Conservation (phyloP, 1,140 invertebrate species). For the Archivesica marissinica region DNA sequence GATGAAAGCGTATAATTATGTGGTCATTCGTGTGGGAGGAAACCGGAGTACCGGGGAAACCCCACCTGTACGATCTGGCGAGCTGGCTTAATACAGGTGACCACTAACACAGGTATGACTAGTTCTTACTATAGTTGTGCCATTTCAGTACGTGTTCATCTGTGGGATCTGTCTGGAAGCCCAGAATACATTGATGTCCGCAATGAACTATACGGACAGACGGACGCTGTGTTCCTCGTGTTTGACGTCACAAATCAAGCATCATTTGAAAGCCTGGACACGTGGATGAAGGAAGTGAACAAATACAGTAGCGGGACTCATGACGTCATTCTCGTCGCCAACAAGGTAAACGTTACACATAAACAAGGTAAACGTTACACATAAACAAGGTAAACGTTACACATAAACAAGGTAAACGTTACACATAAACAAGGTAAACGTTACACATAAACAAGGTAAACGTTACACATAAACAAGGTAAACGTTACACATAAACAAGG, state of each 20-base stretch:
- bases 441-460: no score
- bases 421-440: no score
- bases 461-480: no score
- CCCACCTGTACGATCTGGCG: no score
- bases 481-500: no score
- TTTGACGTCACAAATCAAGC: conserved; percentile 80
- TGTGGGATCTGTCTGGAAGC: conserved; percentile 82
- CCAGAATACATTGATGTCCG: conserved; percentile 80
- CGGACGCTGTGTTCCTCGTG: conserved; percentile 79
- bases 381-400: neutral
- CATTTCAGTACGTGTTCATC: conserved; percentile 78
- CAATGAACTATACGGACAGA: conserved; percentile 80
- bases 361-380: neutral
- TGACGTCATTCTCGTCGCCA: conserved; percentile 76
- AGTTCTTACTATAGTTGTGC: no score
- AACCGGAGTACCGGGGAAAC: no score
- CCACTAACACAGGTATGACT: no score
- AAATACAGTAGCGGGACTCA: conserved; percentile 73
- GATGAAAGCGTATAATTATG: no score
- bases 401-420: no score
- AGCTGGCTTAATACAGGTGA: no score
- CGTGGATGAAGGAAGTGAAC: conserved; percentile 78
- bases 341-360: conserved; percentile 72
- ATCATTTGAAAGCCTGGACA: conserved; percentile 78
- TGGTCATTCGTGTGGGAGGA: no score